phyloP scores from a whole-genome alignment of 2,888 invertebrate species.

The Eupithecia tripunctaria region DNA sequence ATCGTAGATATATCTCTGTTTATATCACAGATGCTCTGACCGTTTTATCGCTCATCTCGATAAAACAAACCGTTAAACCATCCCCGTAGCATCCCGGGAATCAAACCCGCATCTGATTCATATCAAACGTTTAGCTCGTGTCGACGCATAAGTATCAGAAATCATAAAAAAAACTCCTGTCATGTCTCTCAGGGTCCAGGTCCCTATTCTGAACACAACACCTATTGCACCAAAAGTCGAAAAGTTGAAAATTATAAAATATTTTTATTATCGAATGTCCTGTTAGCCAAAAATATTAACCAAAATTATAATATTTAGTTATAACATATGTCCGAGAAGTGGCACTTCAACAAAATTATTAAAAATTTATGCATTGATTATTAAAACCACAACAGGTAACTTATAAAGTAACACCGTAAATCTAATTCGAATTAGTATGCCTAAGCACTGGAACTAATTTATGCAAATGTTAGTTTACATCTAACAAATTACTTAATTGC shows the following conservation, averaged over 20 bases:
- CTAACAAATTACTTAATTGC: constrained; percentile 39
- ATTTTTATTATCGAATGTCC: neutral
- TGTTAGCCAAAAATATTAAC: neutral
- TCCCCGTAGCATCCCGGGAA: constrained; percentile 51
- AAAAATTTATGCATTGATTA: neutral
- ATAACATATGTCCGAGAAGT: neutral
- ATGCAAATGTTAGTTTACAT: constrained; percentile 25
- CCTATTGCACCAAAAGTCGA: neutral
- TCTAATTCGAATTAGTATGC: constrained; percentile 35
- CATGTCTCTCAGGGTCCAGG: constrained; percentile 17
- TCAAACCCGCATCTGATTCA: constrained; percentile 77
- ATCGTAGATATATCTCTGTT: neutral
- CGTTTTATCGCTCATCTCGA: constrained; percentile 33
- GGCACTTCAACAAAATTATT: constrained; percentile 5
- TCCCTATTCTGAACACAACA: neutral
- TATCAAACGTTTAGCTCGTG: constrained; percentile 70
- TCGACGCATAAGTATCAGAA: constrained; percentile 69
- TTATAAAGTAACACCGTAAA: constrained; percentile 11
- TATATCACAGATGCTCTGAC: constrained; percentile 35
- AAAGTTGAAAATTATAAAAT: neutral
- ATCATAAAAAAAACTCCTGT: constrained; percentile 51
- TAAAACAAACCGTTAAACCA: constrained; percentile 58
- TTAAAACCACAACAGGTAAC: neutral
- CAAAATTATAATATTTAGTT: neutral
- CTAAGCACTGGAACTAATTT: constrained; percentile 36